A percentile compares a stretch with the other conserved stretches of the same genome.
These are phyloP conservation scores for Mastomys coucha DNA, from an alignment of 2,113 vertebrate species.

Conservation along the genomic window DNA sequence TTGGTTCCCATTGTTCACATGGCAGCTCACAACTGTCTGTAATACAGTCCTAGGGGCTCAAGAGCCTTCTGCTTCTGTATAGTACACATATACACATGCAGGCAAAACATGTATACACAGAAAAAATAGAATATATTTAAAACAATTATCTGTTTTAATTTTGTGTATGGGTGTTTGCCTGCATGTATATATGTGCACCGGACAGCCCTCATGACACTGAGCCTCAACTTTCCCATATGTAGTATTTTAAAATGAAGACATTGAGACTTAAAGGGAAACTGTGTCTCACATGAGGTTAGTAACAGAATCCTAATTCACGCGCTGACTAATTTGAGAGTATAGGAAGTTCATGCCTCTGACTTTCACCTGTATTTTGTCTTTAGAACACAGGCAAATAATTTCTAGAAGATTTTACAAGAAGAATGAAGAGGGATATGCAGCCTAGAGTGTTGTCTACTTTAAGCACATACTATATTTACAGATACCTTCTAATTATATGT, in stretches of 20 bases:
- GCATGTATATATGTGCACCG: not conserved
- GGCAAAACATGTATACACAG: not conserved
- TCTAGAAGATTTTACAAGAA: constrained; percentile 37
- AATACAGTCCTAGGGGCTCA: too few relatives aligned
- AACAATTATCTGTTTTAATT: not conserved
- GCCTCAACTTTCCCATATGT: constrained; percentile 22
- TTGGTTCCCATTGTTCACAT: too few relatives aligned
- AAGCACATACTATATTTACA: constrained; percentile 28
- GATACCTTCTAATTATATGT: constrained; percentile 20
- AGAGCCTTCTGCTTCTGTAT: not conserved
- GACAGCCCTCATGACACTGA: not conserved
- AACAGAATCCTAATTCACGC: constrained; percentile 36
- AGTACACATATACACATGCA: not conserved
- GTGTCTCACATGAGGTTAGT: constrained; percentile 44
- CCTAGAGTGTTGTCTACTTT: constrained; percentile 35
- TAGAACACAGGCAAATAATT: constrained; percentile 26
- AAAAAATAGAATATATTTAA: not conserved
- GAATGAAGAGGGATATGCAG: not conserved
- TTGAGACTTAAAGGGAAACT: not conserved
- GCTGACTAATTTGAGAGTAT: constrained; percentile 33
- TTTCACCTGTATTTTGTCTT: constrained; percentile 23
- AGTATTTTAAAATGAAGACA: constrained; percentile 57
- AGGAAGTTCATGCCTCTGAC: not conserved
- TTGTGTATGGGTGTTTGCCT: not conserved
- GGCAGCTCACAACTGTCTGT: too few relatives aligned